Conservation (phyloP, 1,140 invertebrate species). For the Dreissena rostriformis region DNA sequence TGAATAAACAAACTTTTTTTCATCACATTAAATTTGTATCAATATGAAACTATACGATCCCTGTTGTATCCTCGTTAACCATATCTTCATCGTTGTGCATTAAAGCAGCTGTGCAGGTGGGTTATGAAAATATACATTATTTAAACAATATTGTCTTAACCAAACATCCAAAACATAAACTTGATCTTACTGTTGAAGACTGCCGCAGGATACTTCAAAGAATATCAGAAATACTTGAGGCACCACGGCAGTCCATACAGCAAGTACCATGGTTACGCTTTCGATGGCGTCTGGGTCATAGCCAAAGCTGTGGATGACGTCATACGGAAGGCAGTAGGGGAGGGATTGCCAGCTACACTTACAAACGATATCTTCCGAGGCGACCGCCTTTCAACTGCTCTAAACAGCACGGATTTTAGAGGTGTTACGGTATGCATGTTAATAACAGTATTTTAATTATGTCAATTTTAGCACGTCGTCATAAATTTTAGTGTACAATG, state of each 20-base stretch:
- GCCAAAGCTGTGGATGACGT: constrained; percentile 83
- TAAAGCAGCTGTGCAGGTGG: no score
- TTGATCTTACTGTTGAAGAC: no score
- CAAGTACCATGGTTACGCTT: constrained; percentile 97
- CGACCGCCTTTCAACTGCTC: constrained; percentile 91
- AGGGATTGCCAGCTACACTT: neutral
- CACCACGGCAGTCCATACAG: constrained; percentile 85
- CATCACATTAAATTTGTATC: no score
- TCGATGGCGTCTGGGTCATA: constrained; percentile 98
- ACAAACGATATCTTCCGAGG: constrained; percentile 95
- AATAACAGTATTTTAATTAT: neutral
- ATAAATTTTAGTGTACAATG: neutral
- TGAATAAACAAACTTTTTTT: no score
- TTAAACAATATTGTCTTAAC: no score
- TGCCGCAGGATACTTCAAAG: no score
- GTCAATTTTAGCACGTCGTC: neutral
- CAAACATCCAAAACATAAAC: no score
- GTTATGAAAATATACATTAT: no score
- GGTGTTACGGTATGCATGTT: constrained; percentile 93
- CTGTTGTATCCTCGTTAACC: no score
- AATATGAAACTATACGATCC: no score
- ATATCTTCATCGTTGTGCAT: no score
- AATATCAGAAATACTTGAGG: no score
- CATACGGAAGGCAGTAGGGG: constrained; percentile 25
- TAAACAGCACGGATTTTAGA: constrained; percentile 95